phyloP scores from a whole-genome alignment of 2,113 vertebrate genomes.

The Oryzias woworae region DNA sequence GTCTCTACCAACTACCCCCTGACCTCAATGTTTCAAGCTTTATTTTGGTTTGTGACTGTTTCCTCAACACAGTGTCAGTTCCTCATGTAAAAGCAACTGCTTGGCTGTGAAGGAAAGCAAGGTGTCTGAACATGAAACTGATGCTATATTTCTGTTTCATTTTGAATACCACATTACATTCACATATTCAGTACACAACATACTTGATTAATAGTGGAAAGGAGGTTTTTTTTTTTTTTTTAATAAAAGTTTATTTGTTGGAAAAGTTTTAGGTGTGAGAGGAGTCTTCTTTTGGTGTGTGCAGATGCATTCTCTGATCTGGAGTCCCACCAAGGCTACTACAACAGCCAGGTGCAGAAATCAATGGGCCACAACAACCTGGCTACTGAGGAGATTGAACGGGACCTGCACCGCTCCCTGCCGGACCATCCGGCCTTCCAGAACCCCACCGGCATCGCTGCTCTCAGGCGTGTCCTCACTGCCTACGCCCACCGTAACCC shows the following conservation, averaged over 20 bases:
- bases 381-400: slow-evolving; percentile 93
- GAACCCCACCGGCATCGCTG: slow-evolving; percentile 88
- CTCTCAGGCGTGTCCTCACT: slow-evolving; percentile 89
- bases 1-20: not conserved
- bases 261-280: too few species aligned
- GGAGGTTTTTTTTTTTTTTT: too few species aligned
- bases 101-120: not conserved
- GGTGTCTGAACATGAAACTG: not conserved
- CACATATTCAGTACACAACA: too few species aligned
- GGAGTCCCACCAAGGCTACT: slow-evolving; percentile 83
- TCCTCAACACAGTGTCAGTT: slow-evolving; percentile 29
- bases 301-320: slow-evolving; percentile 86
- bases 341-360: slow-evolving; percentile 82
- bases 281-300: not conserved
- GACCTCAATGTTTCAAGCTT: not conserved
- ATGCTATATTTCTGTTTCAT: not conserved
- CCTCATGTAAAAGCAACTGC: not conserved
- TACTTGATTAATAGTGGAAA: too few species aligned
- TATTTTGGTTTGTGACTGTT: slow-evolving; percentile 7
- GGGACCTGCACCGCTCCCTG: slow-evolving; percentile 93
- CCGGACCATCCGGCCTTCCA: slow-evolving; percentile 97
- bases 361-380: slow-evolving; percentile 86
- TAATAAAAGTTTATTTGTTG: too few species aligned
- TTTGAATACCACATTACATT: too few species aligned
- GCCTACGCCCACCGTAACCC: slow-evolving; percentile 94